phyloP scores from a whole-genome alignment of 2,113 vertebrate species.

The Pseudorhombus dupliciocellatus region DNA sequence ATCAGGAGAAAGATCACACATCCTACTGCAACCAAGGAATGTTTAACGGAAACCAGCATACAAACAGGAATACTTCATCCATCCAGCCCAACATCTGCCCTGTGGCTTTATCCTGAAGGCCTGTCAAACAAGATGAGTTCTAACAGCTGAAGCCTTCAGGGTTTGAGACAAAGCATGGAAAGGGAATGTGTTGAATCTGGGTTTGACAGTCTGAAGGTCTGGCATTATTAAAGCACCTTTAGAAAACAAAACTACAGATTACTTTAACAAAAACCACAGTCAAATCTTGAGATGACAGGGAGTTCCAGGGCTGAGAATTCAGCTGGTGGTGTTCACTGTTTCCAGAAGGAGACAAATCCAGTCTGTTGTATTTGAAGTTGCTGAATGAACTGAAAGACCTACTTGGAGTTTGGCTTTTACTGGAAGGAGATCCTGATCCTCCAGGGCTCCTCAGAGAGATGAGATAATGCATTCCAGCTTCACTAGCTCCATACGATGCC shows the following conservation, averaged over 20 bases:
- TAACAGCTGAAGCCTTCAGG: neutral
- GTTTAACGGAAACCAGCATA: constrained; percentile 15
- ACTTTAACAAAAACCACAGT: neutral
- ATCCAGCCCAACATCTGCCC: neutral
- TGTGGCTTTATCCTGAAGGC: neutral
- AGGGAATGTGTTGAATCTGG: neutral
- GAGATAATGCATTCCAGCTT: constrained; percentile 64
- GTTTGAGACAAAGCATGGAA: neutral
- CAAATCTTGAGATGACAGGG: neutral
- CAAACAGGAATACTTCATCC: neutral
- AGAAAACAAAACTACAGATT: neutral
- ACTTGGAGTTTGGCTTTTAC: constrained; percentile 6
- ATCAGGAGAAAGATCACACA: constrained; percentile 23
- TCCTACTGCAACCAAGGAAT: constrained; percentile 6
- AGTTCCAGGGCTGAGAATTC: neutral
- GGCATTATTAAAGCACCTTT: neutral
- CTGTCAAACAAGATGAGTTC: neutral
- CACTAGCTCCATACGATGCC: constrained; percentile 21
- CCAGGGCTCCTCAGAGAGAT: constrained; percentile 38
- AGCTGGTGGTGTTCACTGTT: neutral
- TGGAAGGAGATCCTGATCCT: constrained; percentile 19
- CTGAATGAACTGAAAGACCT: neutral
- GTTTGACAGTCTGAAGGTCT: neutral
- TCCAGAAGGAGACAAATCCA: neutral
- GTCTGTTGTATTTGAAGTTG: neutral